phyloP scores from a whole-genome alignment of 2,113 vertebrate genomes.

The Corapipo altera region DNA sequence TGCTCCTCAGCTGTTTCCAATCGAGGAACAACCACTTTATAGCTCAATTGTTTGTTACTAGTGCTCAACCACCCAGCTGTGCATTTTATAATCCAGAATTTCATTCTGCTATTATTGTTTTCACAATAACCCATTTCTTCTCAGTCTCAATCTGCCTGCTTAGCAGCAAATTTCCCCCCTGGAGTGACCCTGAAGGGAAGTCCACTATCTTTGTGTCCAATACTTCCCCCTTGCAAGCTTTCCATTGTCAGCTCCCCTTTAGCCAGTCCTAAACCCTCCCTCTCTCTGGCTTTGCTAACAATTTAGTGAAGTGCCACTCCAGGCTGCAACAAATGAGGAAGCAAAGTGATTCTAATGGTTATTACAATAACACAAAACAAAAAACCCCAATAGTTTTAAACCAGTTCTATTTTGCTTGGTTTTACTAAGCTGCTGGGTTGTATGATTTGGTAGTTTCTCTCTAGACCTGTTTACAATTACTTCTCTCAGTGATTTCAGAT shows the following conservation, averaged over 20 bases:
- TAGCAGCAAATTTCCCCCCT: neutral
- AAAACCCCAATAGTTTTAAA: neutral
- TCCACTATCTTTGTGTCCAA: neutral
- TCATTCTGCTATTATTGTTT: conserved; percentile 25
- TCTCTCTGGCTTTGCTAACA: neutral
- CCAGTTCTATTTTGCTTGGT: neutral
- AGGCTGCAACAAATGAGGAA: neutral
- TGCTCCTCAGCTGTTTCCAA: conserved; percentile 48
- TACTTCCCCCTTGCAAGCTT: neutral
- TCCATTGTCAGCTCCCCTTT: neutral
- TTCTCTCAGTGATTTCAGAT: neutral
- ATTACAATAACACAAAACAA: neutral
- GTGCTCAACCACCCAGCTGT: conserved; percentile 38
- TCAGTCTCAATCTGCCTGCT: neutral
- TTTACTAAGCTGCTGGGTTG: neutral
- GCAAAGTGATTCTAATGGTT: neutral
- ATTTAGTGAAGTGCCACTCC: neutral
- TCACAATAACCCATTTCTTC: neutral
- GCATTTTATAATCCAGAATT: conserved; percentile 34
- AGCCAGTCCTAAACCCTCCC: neutral
- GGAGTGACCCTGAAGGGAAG: neutral
- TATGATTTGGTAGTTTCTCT: neutral
- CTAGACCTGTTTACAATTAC: neutral
- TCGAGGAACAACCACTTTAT: conserved; percentile 14
- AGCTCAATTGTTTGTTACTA: conserved; percentile 16